Conservation (phyloP, 2,888 invertebrate species). For the Actias luna region DNA sequence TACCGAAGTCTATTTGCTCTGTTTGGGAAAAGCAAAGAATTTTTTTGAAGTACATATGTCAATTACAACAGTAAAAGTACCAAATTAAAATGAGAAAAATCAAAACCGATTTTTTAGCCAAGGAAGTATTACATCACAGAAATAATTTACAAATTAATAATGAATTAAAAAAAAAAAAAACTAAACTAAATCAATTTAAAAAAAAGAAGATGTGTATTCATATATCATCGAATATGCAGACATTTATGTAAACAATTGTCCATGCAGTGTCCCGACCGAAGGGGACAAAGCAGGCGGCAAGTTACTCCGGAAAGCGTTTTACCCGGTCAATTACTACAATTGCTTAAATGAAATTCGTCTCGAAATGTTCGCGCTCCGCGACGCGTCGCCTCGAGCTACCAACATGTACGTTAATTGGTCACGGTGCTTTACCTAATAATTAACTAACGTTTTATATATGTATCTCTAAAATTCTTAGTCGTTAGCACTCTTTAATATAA, state of each 20-base stretch:
- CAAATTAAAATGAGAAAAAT: too few species aligned
- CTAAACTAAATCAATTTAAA: too few species aligned
- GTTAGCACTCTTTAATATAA: conserved; percentile 27
- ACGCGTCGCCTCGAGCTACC: conserved; percentile 52
- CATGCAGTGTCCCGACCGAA: conserved; percentile 27
- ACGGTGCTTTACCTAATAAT: conserved; percentile 77
- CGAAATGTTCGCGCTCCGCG: conserved; percentile 40
- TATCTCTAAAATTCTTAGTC: conserved; percentile 44
- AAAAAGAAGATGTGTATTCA: too few species aligned
- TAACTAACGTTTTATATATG: conserved; percentile 49
- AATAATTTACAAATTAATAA: too few species aligned
- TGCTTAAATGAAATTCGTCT: conserved; percentile 79
- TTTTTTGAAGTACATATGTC: too few species aligned
- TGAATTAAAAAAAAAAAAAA: too few species aligned
- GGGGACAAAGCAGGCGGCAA: conserved; percentile 53
- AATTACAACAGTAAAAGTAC: too few species aligned
- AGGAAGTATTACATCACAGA: too few species aligned
- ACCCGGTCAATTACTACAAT: conserved; percentile 76
- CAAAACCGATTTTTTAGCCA: too few species aligned
- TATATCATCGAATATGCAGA: neutral
- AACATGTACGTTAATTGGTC: conserved; percentile 70
- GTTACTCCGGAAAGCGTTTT: conserved; percentile 65
- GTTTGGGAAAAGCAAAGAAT: too few species aligned
- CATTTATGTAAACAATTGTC: neutral
- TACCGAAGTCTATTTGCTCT: too few species aligned